phyloP scores from a whole-genome alignment of 2,888 invertebrate species.

The Globia sparganii region DNA sequence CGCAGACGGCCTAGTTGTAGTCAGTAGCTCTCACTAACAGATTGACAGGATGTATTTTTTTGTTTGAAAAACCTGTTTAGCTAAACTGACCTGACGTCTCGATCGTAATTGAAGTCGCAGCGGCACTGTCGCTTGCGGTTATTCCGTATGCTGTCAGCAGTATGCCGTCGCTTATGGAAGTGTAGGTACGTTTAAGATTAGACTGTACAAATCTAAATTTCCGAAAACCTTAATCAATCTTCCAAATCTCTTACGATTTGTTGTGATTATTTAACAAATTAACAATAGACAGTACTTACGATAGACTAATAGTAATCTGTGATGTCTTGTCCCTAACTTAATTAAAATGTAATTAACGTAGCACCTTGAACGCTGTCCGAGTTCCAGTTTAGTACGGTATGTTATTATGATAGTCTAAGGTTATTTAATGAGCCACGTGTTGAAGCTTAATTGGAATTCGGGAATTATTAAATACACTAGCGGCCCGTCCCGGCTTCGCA shows the following conservation, averaged over 20 bases:
- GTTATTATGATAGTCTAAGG: background rate
- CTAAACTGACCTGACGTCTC: background rate
- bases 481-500: too few relatives aligned
- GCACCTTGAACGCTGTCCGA: background rate
- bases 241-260: background rate
- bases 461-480: background rate
- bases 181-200: background rate
- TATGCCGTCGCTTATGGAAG: background rate
- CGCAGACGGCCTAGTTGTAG: too few relatives aligned
- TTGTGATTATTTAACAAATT: background rate
- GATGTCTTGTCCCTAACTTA: slow-evolving; percentile 13
- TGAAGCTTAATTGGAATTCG: background rate
- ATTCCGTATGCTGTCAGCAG: background rate
- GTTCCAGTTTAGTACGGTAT: background rate
- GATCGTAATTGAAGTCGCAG: background rate
- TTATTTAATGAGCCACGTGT: background rate
- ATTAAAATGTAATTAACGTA: slow-evolving; percentile 7
- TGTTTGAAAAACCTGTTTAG: background rate
- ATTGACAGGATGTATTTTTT: background rate
- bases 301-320: background rate
- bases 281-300: background rate
- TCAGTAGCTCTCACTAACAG: background rate
- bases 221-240: background rate
- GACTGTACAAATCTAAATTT: background rate
- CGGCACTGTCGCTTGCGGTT: background rate